Percentiles rank a stretch among this genome's conserved stretches.
Evolutionary conservation across 2,888 invertebrate species (phyloP).

Genomic region (Anorthoa munda): DNA sequence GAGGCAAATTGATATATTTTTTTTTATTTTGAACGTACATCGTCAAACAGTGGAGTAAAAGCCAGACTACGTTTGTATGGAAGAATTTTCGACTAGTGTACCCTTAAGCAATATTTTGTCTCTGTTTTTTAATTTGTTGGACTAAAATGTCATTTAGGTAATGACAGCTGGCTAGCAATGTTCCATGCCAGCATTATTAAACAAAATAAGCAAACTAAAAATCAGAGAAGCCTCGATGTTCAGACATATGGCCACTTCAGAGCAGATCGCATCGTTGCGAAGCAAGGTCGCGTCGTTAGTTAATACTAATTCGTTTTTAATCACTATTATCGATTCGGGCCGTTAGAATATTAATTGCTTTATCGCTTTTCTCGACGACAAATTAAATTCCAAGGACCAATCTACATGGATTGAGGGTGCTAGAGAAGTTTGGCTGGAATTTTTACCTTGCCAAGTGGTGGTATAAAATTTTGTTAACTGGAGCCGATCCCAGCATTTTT

Average conservation of each 20-base stretch:
- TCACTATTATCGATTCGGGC: conserved; percentile 30
- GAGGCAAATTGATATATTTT: no score
- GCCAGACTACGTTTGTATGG: no score
- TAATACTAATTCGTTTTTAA: conserved; percentile 37
- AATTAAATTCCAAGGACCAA: conserved; percentile 41
- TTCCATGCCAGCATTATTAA: no score
- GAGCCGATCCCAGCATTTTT: not conserved
- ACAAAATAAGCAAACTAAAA: no score
- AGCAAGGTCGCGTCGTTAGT: no score
- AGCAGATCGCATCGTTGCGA: not conserved
- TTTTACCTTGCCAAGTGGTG: not conserved
- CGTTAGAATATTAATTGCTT: conserved; percentile 27
- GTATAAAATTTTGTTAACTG: not conserved
- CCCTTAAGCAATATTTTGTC: no score
- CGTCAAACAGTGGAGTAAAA: no score
- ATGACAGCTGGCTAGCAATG: no score
- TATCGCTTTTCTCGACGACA: conserved; percentile 7
- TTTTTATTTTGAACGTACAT: no score
- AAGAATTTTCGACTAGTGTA: no score
- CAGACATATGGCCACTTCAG: not conserved
- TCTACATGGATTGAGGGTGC: not conserved
- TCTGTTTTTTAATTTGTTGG: no score
- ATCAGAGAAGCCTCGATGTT: not conserved
- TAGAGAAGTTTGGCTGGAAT: not conserved
- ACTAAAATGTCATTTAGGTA: no score